A percentile compares a stretch with the other conserved stretches of the same genome.
Conservation (phyloP, 2,888 invertebrate species). For the Orthosia cruda region DNA sequence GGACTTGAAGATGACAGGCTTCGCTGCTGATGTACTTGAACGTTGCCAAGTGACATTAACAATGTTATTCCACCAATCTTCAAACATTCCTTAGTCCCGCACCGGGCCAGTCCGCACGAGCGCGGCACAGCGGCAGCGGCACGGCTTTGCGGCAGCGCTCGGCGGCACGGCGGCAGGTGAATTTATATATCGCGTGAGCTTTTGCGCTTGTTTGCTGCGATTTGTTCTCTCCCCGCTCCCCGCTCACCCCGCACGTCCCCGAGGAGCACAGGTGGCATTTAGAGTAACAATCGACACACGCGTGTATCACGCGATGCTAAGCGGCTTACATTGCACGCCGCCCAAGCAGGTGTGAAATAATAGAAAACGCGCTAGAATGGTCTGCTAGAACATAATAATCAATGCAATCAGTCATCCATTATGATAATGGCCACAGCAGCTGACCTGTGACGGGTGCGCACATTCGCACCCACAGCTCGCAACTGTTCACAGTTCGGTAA, state of each 20-base stretch:
- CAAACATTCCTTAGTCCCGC: neutral
- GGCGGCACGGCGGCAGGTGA: conserved; percentile 10
- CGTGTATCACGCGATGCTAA: neutral
- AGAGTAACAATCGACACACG: neutral
- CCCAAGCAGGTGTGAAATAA: neutral
- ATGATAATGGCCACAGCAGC: too few relatives aligned
- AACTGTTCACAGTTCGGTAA: neutral
- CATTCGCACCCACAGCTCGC: neutral
- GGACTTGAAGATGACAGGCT: conserved; percentile 32
- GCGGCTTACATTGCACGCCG: neutral
- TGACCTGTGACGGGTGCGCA: too few relatives aligned
- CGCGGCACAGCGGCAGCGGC: neutral
- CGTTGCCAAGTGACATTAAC: conserved; percentile 28
- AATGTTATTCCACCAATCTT: conserved; percentile 19
- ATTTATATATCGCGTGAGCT: conserved; percentile 45
- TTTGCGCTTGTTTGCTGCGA: conserved; percentile 36
- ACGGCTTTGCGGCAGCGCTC: neutral
- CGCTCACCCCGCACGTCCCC: neutral
- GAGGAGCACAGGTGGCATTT: neutral
- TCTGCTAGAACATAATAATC: neutral
- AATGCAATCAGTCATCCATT: neutral
- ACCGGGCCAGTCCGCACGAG: neutral
- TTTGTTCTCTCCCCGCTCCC: conserved; percentile 22
- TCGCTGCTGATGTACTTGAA: conserved; percentile 11
- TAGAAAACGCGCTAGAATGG: neutral